Conservation (phyloP, 2,113 vertebrate genomes). For the Notothenia rossii region DNA sequence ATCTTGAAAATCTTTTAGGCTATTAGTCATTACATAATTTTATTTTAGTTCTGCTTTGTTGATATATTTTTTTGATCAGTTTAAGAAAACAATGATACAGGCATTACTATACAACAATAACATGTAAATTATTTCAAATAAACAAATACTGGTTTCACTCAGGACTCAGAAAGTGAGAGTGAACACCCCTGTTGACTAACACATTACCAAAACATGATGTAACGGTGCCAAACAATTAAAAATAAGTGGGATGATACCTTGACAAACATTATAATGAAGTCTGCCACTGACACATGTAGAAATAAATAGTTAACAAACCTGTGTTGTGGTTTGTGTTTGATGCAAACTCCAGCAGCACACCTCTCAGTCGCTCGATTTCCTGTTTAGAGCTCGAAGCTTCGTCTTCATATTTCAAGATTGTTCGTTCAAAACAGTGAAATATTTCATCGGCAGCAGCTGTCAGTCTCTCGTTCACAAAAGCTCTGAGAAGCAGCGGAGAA, state of each 20-base stretch:
- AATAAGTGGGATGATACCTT: neutral
- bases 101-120: no score
- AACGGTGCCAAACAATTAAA: neutral
- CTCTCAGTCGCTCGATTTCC: conserved; percentile 64
- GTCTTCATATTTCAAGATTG: conserved; percentile 69
- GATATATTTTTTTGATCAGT: no score
- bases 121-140: no score
- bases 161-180: no score
- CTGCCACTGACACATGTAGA: neutral
- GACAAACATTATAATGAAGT: no score
- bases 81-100: no score
- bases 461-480: conserved; percentile 63
- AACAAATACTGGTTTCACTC: no score
- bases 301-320: conserved; percentile 31
- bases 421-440: conserved; percentile 61
- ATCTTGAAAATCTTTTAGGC: no score
- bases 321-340: conserved; percentile 35
- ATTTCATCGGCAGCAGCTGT: conserved; percentile 67
- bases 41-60: no score
- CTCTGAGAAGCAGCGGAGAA: conserved; percentile 37
- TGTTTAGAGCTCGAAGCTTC: conserved; percentile 55
- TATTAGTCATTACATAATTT: neutral
- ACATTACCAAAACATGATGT: no score
- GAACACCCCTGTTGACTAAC: neutral
- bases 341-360: conserved; percentile 48